phyloP scores from a whole-genome alignment of 2,888 invertebrate genomes.

The Tridacna crocea region DNA sequence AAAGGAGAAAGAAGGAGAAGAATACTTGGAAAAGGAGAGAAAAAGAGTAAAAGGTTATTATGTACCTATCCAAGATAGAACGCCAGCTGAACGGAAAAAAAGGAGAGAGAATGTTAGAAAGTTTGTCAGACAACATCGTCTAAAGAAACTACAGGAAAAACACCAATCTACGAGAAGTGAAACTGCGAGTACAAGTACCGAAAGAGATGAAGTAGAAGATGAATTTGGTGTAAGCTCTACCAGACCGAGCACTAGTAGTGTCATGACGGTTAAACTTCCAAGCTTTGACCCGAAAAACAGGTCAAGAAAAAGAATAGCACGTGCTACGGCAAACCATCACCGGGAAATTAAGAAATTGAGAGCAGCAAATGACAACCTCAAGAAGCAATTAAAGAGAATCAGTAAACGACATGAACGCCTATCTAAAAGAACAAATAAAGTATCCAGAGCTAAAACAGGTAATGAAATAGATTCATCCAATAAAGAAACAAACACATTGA shows the following conservation, averaged over 20 bases:
- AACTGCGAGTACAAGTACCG: conserved; percentile 15
- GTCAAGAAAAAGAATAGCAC: neutral
- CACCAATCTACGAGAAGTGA: neutral
- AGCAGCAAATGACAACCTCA: neutral
- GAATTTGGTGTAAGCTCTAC: neutral
- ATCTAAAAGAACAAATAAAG: too few species aligned
- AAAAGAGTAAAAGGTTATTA: neutral
- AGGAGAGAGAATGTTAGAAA: neutral
- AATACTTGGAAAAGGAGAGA: conserved; percentile 35
- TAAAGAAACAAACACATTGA: neutral
- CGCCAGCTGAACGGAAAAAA: neutral
- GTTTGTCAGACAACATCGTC: neutral
- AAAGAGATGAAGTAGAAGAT: conserved; percentile 11
- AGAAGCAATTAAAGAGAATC: neutral
- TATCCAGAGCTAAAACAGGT: too few species aligned
- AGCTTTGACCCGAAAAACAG: neutral
- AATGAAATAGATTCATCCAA: too few species aligned
- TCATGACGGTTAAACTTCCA: neutral
- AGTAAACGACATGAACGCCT: too few species aligned
- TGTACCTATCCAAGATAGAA: neutral
- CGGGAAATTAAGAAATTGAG: neutral
- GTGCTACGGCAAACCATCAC: neutral
- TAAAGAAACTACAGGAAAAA: neutral
- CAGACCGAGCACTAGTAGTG: neutral
- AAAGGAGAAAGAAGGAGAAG: conserved; percentile 26